Conservation (phyloP, 2,888 invertebrate species). For the Thysanoteuthis rhombus region DNA sequence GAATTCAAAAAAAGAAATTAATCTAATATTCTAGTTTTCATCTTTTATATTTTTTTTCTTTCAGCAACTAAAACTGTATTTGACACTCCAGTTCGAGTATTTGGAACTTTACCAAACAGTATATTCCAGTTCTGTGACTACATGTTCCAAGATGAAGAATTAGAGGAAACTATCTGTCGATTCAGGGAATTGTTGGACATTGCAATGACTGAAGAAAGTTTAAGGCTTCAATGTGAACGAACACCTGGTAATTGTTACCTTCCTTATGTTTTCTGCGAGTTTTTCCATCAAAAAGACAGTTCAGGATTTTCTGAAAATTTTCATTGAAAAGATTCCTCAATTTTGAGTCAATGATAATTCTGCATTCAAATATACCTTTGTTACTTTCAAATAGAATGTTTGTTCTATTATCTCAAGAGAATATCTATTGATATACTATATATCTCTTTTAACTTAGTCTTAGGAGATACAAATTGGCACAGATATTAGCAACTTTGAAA, state of each 20-base stretch:
- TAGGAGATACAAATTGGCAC: no score
- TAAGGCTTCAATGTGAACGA: constrained; percentile 80
- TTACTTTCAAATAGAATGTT: no score
- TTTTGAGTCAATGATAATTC: not conserved
- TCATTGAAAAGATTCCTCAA: no score
- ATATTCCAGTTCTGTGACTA: constrained; percentile 85
- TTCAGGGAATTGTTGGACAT: constrained; percentile 85
- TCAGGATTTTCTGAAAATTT: not conserved
- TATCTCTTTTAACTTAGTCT: no score
- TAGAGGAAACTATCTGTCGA: constrained; percentile 82
- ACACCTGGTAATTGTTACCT: constrained; percentile 75
- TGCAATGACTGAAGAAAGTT: constrained; percentile 77
- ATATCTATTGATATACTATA: no score
- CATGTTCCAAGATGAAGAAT: constrained; percentile 88
- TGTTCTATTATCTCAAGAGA: no score
- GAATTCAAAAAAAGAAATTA: not conserved
- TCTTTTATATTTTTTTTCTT: constrained; percentile 36
- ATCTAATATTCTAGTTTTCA: not conserved
- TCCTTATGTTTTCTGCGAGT: not conserved
- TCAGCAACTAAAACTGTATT: constrained; percentile 80
- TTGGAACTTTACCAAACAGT: constrained; percentile 77
- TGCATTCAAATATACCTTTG: not conserved
- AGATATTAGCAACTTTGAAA: no score
- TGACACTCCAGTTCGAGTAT: constrained; percentile 87
- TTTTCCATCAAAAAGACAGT: not conserved